Percentiles rank a stretch among this genome's conserved stretches.
Evolutionary conservation across 2,888 invertebrate species (phyloP).

Genomic region (Hypena proboscidalis): DNA sequence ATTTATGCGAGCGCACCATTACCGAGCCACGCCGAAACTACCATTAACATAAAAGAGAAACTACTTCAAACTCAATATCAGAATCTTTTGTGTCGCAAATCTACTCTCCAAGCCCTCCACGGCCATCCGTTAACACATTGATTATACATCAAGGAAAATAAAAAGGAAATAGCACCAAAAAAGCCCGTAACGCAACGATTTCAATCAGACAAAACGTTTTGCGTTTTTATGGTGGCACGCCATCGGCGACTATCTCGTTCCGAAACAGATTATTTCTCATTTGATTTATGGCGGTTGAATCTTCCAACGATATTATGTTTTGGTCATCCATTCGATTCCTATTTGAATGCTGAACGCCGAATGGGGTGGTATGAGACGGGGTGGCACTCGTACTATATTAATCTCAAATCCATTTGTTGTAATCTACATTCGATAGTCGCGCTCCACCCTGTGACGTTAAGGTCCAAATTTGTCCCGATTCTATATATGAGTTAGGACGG

Average conservation of each 20-base stretch:
- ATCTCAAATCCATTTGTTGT: conserved; percentile 85
- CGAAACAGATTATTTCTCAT: conserved; percentile 86
- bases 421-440: conserved; percentile 74
- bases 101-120: conserved; percentile 74
- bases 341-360: conserved; percentile 84
- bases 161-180: conserved; percentile 78
- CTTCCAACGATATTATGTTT: conserved; percentile 85
- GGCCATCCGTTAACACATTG: conserved; percentile 84
- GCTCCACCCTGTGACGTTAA: conserved; percentile 60
- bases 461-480: conserved; percentile 71
- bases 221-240: conserved; percentile 82
- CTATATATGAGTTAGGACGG: conserved; percentile 75
- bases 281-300: conserved; percentile 85
- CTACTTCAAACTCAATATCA: conserved; percentile 84
- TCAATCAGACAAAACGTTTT: conserved; percentile 85
- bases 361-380: conserved; percentile 82
- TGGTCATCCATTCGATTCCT: conserved; percentile 86
- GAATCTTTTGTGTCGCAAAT: conserved; percentile 83
- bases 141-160: conserved; percentile 85
- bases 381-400: conserved; percentile 85
- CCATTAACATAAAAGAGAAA: conserved; percentile 83
- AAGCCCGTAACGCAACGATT: conserved; percentile 77
- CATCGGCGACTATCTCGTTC: conserved; percentile 83
- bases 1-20: conserved; percentile 76
- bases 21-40: conserved; percentile 73